Evolutionary conservation across 23 tunicate species (phyloP).

Genomic region (Halocynthia aurantium): DNA sequence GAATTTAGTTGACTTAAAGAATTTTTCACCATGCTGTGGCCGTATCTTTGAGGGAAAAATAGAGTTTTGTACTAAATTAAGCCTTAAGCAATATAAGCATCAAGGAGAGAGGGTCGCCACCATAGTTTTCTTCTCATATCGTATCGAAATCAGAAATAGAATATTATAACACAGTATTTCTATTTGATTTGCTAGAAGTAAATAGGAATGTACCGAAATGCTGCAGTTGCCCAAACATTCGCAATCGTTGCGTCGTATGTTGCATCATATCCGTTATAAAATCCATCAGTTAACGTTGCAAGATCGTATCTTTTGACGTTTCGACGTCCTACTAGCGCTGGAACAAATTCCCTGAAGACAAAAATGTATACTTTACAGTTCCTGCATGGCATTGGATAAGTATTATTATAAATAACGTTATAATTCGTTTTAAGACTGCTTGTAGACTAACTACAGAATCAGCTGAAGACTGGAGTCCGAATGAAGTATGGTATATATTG

Average conservation of each 20-base stretch:
- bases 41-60: slow-evolving; percentile 30
- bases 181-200: too few species aligned
- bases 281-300: slow-evolving; percentile 36
- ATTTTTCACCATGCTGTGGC: slow-evolving; percentile 64
- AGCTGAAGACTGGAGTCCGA: too few species aligned
- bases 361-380: not conserved
- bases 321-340: slow-evolving; percentile 45
- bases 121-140: too few species aligned
- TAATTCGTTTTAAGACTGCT: too few species aligned
- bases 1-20: slow-evolving; percentile 17
- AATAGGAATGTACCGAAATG: slow-evolving; percentile 37
- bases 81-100: too few species aligned
- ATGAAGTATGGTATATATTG: too few species aligned
- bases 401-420: too few species aligned
- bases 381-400: not conserved
- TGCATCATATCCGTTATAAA: slow-evolving; percentile 73
- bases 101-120: too few species aligned
- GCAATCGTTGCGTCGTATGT: slow-evolving; percentile 66
- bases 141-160: too few species aligned
- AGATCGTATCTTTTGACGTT: slow-evolving; percentile 48
- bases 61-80: not conserved
- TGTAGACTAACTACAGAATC: too few species aligned
- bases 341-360: slow-evolving; percentile 54
- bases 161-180: too few species aligned
- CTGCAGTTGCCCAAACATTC: slow-evolving; percentile 80